These are phyloP conservation scores for Notocelia uddmanniana DNA, from an alignment of 2,888 invertebrate genomes.

Conservation along the genomic window DNA sequence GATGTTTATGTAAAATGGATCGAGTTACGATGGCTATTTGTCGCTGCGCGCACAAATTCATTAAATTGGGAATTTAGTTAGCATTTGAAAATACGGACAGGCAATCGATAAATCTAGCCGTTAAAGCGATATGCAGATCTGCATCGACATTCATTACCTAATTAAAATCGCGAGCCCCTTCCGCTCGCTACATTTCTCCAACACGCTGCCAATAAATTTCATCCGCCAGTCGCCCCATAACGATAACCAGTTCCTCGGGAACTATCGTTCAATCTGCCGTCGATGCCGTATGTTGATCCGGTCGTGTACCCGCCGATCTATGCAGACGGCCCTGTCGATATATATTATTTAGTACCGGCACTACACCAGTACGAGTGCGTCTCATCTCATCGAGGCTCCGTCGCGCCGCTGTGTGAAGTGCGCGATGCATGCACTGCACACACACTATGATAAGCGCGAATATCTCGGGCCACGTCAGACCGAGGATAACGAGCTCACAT, in stretches of 20 bases:
- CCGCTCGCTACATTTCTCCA: conserved; percentile 86
- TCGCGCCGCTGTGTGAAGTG: conserved; percentile 52
- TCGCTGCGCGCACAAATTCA: conserved; percentile 60
- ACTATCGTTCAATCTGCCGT: conserved; percentile 86
- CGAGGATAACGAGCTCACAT: conserved; percentile 84
- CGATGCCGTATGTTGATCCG: conserved; percentile 86
- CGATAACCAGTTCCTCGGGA: conserved; percentile 86
- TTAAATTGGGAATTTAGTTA: conserved; percentile 71
- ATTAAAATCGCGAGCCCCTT: conserved; percentile 86
- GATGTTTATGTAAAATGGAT: conserved; percentile 42
- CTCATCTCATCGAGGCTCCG: conserved; percentile 58
- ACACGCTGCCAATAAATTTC: conserved; percentile 85
- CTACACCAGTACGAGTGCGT: conserved; percentile 71
- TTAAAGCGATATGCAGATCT: conserved; percentile 85
- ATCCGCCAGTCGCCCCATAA: conserved; percentile 85
- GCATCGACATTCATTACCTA: conserved; percentile 86
- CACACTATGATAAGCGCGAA: conserved; percentile 64
- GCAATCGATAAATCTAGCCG: conserved; percentile 83
- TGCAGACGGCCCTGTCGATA: conserved; percentile 82
- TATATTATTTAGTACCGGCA: conserved; percentile 83
- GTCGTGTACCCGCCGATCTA: conserved; percentile 84
- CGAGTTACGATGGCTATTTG: conserved; percentile 46
- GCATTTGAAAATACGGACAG: conserved; percentile 74
- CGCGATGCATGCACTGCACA: conserved; percentile 55
- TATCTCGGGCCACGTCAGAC: conserved; percentile 74